A percentile compares a stretch with the other conserved stretches of the same genome.
phyloP scores from a whole-genome alignment of 2,113 vertebrate species.

The Phrynosoma platyrhinos region DNA sequence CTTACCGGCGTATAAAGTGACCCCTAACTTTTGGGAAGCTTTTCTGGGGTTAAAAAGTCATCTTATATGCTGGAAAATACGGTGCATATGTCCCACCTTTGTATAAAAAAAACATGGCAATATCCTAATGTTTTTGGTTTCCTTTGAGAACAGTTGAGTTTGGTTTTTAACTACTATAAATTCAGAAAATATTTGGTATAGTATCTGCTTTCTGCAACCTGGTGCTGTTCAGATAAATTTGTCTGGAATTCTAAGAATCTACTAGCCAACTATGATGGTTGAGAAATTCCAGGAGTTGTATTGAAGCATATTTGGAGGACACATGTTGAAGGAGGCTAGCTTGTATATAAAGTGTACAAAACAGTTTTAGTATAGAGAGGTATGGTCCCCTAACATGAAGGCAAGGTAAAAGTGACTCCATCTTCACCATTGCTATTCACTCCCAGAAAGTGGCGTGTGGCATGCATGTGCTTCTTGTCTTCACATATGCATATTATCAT shows the following conservation, averaged over 20 bases:
- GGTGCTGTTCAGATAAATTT: too few species aligned
- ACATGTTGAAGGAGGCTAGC: too few species aligned
- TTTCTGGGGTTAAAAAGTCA: too few species aligned
- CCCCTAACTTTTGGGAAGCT: too few species aligned
- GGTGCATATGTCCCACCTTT: neutral
- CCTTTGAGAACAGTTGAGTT: neutral
- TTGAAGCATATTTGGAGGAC: too few species aligned
- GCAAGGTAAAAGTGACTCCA: constrained; percentile 9
- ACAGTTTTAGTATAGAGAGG: neutral
- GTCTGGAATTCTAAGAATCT: too few species aligned
- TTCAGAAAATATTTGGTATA: neutral
- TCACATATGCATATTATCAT: neutral
- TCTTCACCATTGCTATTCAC: constrained; percentile 4
- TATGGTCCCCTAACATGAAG: neutral
- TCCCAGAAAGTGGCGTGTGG: neutral
- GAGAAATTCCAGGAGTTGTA: too few species aligned
- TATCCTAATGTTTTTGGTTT: neutral
- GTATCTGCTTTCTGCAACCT: neutral
- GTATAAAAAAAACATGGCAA: too few species aligned
- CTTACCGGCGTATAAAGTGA: too few species aligned
- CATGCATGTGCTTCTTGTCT: neutral
- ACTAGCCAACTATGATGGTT: too few species aligned
- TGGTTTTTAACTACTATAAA: constrained; percentile 1
- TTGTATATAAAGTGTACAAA: too few species aligned
- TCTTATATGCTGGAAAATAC: too few species aligned